Percentiles rank a stretch among this genome's conserved stretches.
Conservation (phyloP, 2,113 vertebrate genomes). For the Cheirogaleus medius region DNA sequence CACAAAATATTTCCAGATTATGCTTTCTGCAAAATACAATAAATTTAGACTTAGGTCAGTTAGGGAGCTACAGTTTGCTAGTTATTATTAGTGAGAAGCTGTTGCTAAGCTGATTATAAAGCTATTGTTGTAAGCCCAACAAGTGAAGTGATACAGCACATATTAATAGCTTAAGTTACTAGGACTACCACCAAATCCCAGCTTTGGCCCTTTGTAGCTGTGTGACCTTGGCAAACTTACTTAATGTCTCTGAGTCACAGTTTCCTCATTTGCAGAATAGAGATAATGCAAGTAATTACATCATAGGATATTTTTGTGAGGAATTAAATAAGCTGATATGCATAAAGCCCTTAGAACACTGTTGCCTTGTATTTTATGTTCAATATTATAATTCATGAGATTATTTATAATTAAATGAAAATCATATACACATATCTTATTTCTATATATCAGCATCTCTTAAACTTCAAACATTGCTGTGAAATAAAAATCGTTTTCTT, state of each 20-base stretch:
- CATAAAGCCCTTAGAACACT: neutral
- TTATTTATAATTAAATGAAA: neutral
- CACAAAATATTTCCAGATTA: neutral
- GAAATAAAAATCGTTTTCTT: neutral
- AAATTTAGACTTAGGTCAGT: neutral
- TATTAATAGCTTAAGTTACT: neutral
- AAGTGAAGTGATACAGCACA: rapidly evolving
- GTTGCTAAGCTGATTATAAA: neutral
- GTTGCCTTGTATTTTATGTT: neutral
- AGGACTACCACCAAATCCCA: neutral
- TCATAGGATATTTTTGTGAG: neutral
- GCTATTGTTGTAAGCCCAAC: neutral
- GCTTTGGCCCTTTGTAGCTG: neutral
- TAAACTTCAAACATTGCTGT: neutral
- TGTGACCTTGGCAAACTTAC: neutral
- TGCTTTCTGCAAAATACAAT: neutral
- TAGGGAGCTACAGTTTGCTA: neutral
- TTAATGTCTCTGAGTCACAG: neutral
- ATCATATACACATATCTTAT: neutral
- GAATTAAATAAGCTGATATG: neutral
- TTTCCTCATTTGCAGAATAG: neutral
- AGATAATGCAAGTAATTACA: neutral
- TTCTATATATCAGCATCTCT: neutral
- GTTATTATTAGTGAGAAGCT: neutral
- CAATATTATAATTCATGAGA: neutral